phyloP scores from a whole-genome alignment of 2,888 invertebrate species.

The Sesia apiformis region DNA sequence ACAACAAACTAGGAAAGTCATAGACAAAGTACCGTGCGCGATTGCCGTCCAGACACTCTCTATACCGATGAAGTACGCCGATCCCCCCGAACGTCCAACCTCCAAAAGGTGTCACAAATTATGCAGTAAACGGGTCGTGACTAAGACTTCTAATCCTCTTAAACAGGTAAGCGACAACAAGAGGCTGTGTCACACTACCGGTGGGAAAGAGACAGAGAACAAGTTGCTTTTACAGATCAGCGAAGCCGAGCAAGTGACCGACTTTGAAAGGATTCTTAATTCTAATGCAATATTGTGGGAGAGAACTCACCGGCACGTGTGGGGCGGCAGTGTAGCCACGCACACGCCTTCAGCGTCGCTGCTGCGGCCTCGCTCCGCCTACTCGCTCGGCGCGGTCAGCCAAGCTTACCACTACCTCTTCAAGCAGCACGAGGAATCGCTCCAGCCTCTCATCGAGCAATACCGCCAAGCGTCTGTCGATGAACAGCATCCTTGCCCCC shows the following conservation, averaged over 20 bases:
- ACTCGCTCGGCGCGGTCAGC: constrained; percentile 59
- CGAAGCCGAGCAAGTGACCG: constrained; percentile 75
- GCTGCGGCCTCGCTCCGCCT: constrained; percentile 53
- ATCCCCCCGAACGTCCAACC: constrained; percentile 48
- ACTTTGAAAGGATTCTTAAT: constrained; percentile 78
- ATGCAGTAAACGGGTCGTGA: constrained; percentile 27
- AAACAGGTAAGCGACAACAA: constrained; percentile 64
- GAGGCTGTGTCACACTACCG: constrained; percentile 55
- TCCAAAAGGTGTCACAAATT: constrained; percentile 34
- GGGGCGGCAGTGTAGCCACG: constrained; percentile 42
- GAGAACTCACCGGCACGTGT: constrained; percentile 53
- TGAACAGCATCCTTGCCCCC: constrained; percentile 21
- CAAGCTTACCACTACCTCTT: constrained; percentile 60
- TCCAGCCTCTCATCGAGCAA: constrained; percentile 54
- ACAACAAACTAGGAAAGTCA: constrained; percentile 42
- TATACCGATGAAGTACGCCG: constrained; percentile 61
- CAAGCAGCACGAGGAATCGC: constrained; percentile 60
- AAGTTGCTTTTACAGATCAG: constrained; percentile 71
- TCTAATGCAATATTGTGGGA: constrained; percentile 71
- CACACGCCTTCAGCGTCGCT: constrained; percentile 41
- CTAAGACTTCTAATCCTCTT: constrained; percentile 53
- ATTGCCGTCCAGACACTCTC: constrained; percentile 55
- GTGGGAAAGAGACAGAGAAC: constrained; percentile 66
- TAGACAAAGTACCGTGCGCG: constrained; percentile 51
- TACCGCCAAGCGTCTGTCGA: constrained; percentile 39